Evolutionary conservation across 2,113 vertebrate species (phyloP).

Genomic region (Bostrychus sinensis): DNA sequence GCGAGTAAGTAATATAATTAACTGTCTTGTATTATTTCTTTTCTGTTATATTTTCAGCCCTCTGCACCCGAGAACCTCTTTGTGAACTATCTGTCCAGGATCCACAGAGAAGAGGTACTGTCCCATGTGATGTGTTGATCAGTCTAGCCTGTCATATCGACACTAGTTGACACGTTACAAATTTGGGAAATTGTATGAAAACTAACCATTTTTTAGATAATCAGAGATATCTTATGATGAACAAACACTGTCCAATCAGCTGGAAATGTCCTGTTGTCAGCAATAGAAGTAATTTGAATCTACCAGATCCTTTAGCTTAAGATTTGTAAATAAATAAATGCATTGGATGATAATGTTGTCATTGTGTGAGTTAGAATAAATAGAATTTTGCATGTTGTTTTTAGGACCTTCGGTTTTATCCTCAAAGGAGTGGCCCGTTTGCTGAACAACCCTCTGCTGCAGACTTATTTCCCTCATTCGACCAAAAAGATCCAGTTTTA

Average conservation of each 20-base stretch:
- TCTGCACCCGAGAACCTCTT: slow-evolving; percentile 92
- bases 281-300: too few relatives aligned
- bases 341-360: fast-evolving
- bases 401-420: slow-evolving; percentile 93
- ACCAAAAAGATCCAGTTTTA: slow-evolving; percentile 97
- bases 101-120: slow-evolving; percentile 94
- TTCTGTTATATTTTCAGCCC: slow-evolving; percentile 73
- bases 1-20: too few relatives aligned
- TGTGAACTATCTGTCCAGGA: slow-evolving; percentile 97
- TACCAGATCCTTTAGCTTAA: too few relatives aligned
- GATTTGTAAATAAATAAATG: too few relatives aligned
- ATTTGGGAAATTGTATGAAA: too few relatives aligned
- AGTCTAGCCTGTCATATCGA: neutral
- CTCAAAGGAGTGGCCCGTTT: slow-evolving; percentile 91
- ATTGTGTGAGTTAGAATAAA: neutral
- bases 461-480: slow-evolving; percentile 96
- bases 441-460: slow-evolving; percentile 92
- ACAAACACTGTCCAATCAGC: too few relatives aligned
- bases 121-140: neutral
- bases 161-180: too few relatives aligned
- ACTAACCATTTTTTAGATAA: too few relatives aligned
- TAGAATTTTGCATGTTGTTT: neutral
- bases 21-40: neutral
- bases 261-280: too few relatives aligned
- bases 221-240: too few relatives aligned